phyloP scores from a whole-genome alignment of 2,113 vertebrate species.

The Manacus vitellinus region DNA sequence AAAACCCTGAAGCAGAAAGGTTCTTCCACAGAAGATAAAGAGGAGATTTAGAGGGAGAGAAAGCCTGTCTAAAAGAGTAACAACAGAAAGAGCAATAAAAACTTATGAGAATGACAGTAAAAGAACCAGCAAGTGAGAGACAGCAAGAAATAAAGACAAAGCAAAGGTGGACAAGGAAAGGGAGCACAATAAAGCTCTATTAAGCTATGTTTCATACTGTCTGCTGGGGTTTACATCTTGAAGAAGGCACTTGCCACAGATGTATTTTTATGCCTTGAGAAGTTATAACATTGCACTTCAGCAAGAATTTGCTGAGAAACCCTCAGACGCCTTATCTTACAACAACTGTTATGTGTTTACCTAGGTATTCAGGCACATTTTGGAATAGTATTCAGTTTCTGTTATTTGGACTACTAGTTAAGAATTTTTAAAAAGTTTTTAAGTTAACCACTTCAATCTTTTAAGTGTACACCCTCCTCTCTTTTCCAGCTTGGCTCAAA shows the following conservation, averaged over 20 bases:
- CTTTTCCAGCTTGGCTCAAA: background rate
- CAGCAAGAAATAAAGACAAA: slow-evolving; percentile 2
- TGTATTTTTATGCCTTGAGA: background rate
- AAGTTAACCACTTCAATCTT: background rate
- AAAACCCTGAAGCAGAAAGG: background rate
- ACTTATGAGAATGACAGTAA: background rate
- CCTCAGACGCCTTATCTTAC: background rate
- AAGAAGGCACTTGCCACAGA: background rate
- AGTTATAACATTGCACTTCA: background rate
- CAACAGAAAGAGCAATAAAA: background rate
- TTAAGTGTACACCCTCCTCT: background rate
- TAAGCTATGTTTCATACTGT: background rate
- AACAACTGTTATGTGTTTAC: background rate
- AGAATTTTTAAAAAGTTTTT: background rate
- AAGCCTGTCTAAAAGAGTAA: background rate
- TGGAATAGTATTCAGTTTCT: background rate
- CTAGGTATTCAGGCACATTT: background rate
- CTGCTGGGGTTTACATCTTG: background rate
- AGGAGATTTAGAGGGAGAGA: background rate
- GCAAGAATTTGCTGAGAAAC: background rate
- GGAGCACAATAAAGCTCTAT: background rate
- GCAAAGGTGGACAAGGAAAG: background rate
- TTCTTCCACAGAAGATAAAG: background rate
- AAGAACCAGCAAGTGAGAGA: background rate
- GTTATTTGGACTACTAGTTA: background rate